Conservation (phyloP, 2,888 invertebrate genomes). For the Zygaena filipendulae region DNA sequence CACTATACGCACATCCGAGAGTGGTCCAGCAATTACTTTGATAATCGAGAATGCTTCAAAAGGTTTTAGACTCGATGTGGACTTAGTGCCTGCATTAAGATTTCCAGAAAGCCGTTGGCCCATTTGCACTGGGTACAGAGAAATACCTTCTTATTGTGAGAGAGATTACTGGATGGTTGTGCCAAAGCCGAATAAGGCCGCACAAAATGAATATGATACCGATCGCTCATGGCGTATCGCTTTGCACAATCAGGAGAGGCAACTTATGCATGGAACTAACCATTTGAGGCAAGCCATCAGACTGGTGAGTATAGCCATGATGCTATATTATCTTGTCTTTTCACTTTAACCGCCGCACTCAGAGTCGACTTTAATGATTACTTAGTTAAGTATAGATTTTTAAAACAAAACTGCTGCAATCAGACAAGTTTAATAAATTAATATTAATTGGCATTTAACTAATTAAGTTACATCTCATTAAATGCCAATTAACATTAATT, state of each 20-base stretch:
- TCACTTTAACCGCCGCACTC: too few species aligned
- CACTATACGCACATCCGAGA: slow-evolving; percentile 26
- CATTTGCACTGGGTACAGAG: slow-evolving; percentile 22
- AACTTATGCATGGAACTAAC: slow-evolving; percentile 39
- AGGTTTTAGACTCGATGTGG: slow-evolving; percentile 48
- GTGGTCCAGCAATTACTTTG: slow-evolving; percentile 68
- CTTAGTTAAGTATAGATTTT: too few species aligned
- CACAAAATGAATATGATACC: slow-evolving; percentile 18
- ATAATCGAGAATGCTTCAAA: slow-evolving; percentile 27
- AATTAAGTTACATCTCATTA: too few species aligned
- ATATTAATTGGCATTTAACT: too few species aligned
- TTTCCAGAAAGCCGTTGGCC: slow-evolving; percentile 55
- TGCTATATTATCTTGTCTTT: too few species aligned
- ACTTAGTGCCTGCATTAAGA: slow-evolving; percentile 63
- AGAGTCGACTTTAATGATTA: too few species aligned
- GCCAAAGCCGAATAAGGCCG: slow-evolving; percentile 43
- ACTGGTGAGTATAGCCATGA: slow-evolving; percentile 31
- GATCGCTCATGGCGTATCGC: slow-evolving; percentile 60
- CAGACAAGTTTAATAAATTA: too few species aligned
- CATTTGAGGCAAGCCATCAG: slow-evolving; percentile 46
- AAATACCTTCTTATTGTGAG: slow-evolving; percentile 25
- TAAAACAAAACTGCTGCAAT: too few species aligned
- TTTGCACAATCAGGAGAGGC: slow-evolving; percentile 61
- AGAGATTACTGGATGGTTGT: slow-evolving; percentile 56
- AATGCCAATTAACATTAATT: too few species aligned